Conservation (phyloP, 37 sponge, comb jelly and placozoan genomes). For the Corticium candelabrum region DNA sequence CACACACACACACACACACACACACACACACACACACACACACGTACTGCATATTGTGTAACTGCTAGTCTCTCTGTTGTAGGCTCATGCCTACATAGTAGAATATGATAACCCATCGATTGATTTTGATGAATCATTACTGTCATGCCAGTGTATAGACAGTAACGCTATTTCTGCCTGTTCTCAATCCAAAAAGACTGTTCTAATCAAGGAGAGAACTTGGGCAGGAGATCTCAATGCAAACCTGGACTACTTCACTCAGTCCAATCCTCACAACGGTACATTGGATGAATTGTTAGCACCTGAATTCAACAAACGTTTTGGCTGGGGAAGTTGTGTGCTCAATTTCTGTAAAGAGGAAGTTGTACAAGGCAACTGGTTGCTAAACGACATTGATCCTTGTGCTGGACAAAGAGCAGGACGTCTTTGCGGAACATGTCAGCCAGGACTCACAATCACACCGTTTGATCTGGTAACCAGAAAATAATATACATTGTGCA, state of each 20-base stretch:
- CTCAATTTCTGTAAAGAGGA: neutral
- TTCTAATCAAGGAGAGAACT: neutral
- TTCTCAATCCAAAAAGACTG: too few relatives aligned
- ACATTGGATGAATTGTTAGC: neutral
- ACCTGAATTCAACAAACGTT: neutral
- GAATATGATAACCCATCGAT: too few relatives aligned
- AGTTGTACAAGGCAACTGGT: neutral
- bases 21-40: too few relatives aligned
- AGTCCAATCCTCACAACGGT: too few relatives aligned
- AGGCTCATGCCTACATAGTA: too few relatives aligned
- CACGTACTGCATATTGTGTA: too few relatives aligned
- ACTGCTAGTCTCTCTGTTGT: too few relatives aligned
- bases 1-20: too few relatives aligned
- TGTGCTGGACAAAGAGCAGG: neutral
- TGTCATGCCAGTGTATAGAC: too few relatives aligned
- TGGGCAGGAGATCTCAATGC: neutral
- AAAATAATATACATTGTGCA: too few relatives aligned
- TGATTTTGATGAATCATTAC: too few relatives aligned
- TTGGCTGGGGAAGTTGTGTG: neutral
- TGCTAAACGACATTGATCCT: neutral
- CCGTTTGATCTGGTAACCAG: neutral
- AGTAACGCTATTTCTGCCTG: too few relatives aligned
- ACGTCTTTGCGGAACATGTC: neutral
- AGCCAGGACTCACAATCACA: neutral
- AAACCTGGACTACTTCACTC: neutral